Base-by-base conservation (phyloP, 2,113 vertebrate genomes). In the Ornithorhynchus anatinus region DNA sequence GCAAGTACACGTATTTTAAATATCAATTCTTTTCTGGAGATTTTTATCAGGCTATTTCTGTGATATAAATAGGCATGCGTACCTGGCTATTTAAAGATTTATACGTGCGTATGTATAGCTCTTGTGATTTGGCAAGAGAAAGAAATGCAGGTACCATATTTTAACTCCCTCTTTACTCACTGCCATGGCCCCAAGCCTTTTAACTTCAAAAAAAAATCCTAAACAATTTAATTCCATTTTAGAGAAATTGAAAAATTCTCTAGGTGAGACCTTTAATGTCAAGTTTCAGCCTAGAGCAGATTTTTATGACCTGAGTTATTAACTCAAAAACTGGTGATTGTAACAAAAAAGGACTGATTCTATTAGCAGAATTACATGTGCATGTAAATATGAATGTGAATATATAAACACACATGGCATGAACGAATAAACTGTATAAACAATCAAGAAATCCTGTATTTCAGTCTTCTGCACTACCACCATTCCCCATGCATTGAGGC, bases 361-460 rank as follows among this genome's bases (percentile, higher is more conserved):
- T 88, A 83, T 84, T 72, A 75, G 73, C 80, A 82, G 20, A n/a
- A n/a, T n/a, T 60, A 45, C 63, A 56, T 86, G 79, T 75, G 81
- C 35, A 81, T 81, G 61, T 60, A 59, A 85, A 86, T 69, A 69
- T 67, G 68, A 64, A 42, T 40, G 38, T 32, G 56, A 79, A 69
- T 44, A 27, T 45, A 66, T 40, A 79, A 70, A 79, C 76, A 76
- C 38, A 20, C 75, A 62, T 85, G 81, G 71, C 84, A 47, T 62
- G 2, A 47, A 70, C 54, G 84, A 79, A 84, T 86, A 90, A 90
- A 91, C 82, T 85, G 72, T 84, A 84, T 82, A 91, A 88, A 87
- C 88, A 91, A 89, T 88, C 86, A 79, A 86, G 84, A 86, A 92
- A 88, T 91, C 88, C 85, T 77, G 86, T 84, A 82, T 92, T 85